Conservation (phyloP, 2,888 invertebrate genomes). For the Tanytarsus gracilentus region DNA sequence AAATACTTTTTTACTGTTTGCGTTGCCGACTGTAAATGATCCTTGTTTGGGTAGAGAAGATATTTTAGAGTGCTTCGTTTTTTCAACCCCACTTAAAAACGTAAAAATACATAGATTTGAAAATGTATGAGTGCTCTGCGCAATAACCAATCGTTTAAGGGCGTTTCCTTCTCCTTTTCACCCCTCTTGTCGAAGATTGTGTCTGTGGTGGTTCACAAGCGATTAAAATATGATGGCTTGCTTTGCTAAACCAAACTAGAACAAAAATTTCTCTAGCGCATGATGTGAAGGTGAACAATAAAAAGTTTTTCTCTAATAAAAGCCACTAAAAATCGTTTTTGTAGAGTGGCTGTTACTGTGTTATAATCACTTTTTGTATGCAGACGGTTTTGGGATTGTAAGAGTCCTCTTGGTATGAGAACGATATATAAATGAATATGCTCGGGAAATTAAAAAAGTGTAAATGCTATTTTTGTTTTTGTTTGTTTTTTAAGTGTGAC, state of each 20-base stretch:
- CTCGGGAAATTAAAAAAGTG: constrained; percentile 8
- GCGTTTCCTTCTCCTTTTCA: not conserved
- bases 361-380: constrained; percentile 9
- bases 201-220: not conserved
- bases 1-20: constrained; percentile 15
- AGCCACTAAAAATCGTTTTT: constrained; percentile 14
- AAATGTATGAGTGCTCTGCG: not conserved
- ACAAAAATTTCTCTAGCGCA: not conserved
- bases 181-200: not conserved
- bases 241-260: too few relatives aligned
- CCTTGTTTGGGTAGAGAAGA: constrained; percentile 17
- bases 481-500: not conserved
- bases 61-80: not conserved
- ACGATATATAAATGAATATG: constrained; percentile 2
- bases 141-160: not conserved
- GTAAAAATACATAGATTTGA: too few relatives aligned
- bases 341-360: constrained; percentile 4
- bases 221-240: constrained; percentile 14
- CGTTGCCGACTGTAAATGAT: constrained; percentile 22
- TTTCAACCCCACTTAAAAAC: constrained; percentile 18
- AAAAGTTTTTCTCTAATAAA: not conserved
- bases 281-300: not conserved
- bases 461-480: not conserved
- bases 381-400: constrained; percentile 14
- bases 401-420: not conserved